Evolutionary conservation across 2,113 vertebrate species (phyloP), one percentile per base, ranked within the genome.

Genomic region (Ondatra zibethicus): DNA sequence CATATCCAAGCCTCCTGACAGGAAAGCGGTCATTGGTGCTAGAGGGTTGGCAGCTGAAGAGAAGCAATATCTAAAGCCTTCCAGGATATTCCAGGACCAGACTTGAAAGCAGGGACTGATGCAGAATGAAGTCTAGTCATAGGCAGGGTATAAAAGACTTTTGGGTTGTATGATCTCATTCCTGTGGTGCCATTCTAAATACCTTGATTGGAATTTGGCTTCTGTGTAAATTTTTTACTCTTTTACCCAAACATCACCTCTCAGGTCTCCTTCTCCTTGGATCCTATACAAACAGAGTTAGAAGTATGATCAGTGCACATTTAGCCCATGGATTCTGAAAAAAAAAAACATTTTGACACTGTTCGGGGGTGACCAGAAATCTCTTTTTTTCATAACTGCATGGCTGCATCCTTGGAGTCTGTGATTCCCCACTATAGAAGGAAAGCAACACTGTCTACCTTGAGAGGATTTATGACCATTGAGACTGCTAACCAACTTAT

Each of bases 181-280:
- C 76, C 68, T 80, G 4, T 50, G 61, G 27, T 82, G 21, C 5
- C n/a, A 10, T 78, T 72, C 58, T 85, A 82, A 94, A 58, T 14
- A 10, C 31, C 36, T 88, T 66, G 45, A 72, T 3, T 92, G 58
- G 5, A 12, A 65, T 47, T 92, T 25, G 52, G 80, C 50, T 70
- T 16, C 42, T 66, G 11, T 14, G 77, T 14, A 58, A n/a, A 47
- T 86, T 36, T 33, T 81, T 85, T 17, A 76, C 7, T 63, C 0
- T n/a, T 91, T 19, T 91, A 55, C 2, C 4, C 9, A 82, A 39
- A 1, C 1, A n/a, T 50, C 3, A 13, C 42, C 7, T 42, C 4
- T 17, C 11, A 42, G 4, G 27, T 5, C 0, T 2, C 10, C 8
- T 2, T 4, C 1, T 4, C 8, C 39, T 5, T 0, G 0, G 7